Conservation (phyloP, 2,113 vertebrate species). For the Bubo bubo region DNA sequence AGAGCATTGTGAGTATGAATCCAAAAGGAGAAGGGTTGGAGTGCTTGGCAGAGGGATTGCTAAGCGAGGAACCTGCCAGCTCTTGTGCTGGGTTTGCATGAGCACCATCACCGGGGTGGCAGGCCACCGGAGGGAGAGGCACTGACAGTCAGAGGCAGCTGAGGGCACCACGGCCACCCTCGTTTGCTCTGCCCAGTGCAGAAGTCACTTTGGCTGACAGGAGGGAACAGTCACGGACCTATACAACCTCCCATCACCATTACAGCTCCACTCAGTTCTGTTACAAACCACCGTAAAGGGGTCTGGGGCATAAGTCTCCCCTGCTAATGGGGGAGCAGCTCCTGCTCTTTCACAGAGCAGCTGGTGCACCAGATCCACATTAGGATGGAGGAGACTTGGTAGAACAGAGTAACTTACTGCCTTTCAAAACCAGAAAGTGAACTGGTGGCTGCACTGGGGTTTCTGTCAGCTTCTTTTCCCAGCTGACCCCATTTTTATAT, state of each 20-base stretch:
- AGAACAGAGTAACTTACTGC: not conserved
- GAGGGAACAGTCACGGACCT: not conserved
- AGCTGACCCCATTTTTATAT: slow-evolving; percentile 49
- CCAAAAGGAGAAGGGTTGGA: not conserved
- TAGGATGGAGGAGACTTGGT: not conserved
- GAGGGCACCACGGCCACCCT: not conserved
- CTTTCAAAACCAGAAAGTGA: not conserved
- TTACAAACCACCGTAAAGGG: not conserved
- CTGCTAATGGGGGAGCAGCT: not conserved
- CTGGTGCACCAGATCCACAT: not conserved
- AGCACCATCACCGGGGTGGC: not conserved
- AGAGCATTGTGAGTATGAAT: not conserved
- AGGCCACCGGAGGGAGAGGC: not conserved
- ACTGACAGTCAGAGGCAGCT: not conserved
- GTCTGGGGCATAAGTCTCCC: not conserved
- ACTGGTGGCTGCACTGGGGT: not conserved
- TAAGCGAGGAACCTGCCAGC: not conserved
- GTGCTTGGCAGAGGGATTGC: not conserved
- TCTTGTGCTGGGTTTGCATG: not conserved
- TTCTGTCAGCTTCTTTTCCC: slow-evolving; percentile 2
- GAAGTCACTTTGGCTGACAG: not conserved
- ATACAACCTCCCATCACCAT: rapidly evolving
- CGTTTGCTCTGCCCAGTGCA: not conserved
- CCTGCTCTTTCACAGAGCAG: not conserved
- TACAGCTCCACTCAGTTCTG: not conserved